Conservation (phyloP, 2,797 vertebrate genomes). For the Xenops minutus region DNA sequence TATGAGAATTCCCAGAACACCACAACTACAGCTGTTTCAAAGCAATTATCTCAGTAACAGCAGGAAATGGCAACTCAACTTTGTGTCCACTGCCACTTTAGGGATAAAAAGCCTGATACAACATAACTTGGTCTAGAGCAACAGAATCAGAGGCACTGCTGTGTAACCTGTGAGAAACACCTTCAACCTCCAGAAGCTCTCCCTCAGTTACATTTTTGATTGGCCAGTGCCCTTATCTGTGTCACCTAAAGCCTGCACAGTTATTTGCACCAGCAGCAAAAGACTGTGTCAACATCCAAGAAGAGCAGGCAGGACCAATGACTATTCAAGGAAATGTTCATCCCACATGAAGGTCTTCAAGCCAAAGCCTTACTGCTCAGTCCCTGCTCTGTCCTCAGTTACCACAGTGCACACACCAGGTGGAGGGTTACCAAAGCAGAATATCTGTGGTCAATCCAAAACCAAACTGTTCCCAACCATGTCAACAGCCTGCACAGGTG, state of each 20-base stretch:
- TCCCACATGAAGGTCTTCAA: neutral
- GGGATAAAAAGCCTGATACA: neutral
- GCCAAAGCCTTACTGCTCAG: neutral
- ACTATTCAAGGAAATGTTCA: neutral
- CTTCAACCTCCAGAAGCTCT: neutral
- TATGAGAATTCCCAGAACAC: neutral
- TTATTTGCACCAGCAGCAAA: neutral
- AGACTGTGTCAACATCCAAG: neutral
- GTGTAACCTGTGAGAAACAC: neutral
- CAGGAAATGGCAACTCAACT: neutral
- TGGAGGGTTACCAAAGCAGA: neutral
- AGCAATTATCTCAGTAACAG: neutral
- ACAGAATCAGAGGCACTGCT: neutral
- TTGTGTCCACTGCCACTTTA: fast-evolving
- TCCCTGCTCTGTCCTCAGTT: neutral
- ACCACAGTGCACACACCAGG: neutral
- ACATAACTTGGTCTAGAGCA: neutral
- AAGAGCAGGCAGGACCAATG: neutral
- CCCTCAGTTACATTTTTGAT: neutral
- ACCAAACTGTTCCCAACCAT: neutral
- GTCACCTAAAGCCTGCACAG: neutral
- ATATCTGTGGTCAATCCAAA: neutral
- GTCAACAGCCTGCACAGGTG: neutral
- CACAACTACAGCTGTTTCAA: neutral
- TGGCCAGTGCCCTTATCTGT: neutral